Evolutionary conservation across 2,888 invertebrate genomes (phyloP), one percentile per base, ranked within the genome.

Genomic region (Cistogaster globosa): DNA sequence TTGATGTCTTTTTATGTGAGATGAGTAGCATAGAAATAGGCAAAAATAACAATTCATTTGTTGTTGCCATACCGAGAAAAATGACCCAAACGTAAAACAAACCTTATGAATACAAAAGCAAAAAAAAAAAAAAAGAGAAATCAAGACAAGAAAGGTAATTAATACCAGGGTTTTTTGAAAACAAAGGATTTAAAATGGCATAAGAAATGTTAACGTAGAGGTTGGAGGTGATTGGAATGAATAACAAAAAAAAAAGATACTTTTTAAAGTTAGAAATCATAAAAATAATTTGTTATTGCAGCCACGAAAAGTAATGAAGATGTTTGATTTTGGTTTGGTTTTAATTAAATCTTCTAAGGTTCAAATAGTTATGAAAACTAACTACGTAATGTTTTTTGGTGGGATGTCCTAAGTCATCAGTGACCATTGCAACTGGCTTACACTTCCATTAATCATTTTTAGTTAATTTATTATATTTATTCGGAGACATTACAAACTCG

Each of bases 41-140:
- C 62, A 69, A 84, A 76, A 82, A 84, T 82, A 86, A 82, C 72
- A 82, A 68, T 82, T 77, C 32, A 76, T 69, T 81, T 81, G 75
- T 58, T 62, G 65, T 69, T 69, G 45, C 45, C 63, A 51, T 26
- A 11, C 26, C 12, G 65, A 62, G 38, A 72, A 58, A 71, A 77
- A 71, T 71, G 63, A 83, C 82, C 82, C 32, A n/a, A 77, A 83
- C 65, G 12, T 60, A 45, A 53, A 74, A 60, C 20, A 60, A 80
- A 69, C 16, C 20, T 45, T 55, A 62, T 62, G 53, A 69, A 55
- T 36, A 63, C 32, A 62, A 77, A 51, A 42, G 63, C 8, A 48
- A 14, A 42, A 62, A 72, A 72, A 18, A 42, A 62, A 72, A 72
- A 79, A 48, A n/a, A n/a, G n/a, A n/a, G n/a, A n/a, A 63, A 55